Evolutionary conservation across 2,113 vertebrate genomes (phyloP), one percentile per base, ranked within the genome.

Genomic region (Felis catus): DNA sequence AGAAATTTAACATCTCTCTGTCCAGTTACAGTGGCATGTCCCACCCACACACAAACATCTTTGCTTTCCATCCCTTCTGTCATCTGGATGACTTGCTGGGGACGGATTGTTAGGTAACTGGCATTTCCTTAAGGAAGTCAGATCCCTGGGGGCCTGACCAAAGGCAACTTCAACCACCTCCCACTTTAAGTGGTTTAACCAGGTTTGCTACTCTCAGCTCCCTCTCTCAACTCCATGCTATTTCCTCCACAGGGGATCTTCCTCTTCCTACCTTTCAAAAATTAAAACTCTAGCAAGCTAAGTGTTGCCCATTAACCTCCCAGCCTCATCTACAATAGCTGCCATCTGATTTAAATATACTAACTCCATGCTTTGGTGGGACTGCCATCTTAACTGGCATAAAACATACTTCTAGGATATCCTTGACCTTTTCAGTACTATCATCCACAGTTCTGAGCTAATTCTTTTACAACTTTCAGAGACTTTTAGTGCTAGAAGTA

Each of bases 41-140:
- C 91, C 14, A 58, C 33, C 33, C n/a, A 0, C 63, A 61, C 45
- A 41, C 91, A 70, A 81, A 94, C n/a, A 76, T 76, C 83, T 84
- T 63, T 79, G 90, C 48, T 58, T 39, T 92, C 97, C 88, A 97
- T 83, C 84, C 94, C 96, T 98, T 93, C 91, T 95, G 95, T 89
- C 95, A 93, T 78, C 78, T 93, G 94, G 45, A 92, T 93, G 88
- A 73, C 88, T 94, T 58, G 41, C 48, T 85, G 90, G n/a, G 66
- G 91, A 97, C 76, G 92, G 95, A 83, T 1, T 68, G 68, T 45
- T 83, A 89, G 73, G 93, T 89, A 71, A 61, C 12, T 96, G 85
- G 48, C 82, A 33, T 79, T 96, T 93, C 83, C 33, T 94, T 78
- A 86, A 80, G 63, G 71, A 96, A 73, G 53, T n/a, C 89, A 97